Evolutionary conservation across 2,113 vertebrate species (phyloP).

Genomic region (Propithecus coquereli): DNA sequence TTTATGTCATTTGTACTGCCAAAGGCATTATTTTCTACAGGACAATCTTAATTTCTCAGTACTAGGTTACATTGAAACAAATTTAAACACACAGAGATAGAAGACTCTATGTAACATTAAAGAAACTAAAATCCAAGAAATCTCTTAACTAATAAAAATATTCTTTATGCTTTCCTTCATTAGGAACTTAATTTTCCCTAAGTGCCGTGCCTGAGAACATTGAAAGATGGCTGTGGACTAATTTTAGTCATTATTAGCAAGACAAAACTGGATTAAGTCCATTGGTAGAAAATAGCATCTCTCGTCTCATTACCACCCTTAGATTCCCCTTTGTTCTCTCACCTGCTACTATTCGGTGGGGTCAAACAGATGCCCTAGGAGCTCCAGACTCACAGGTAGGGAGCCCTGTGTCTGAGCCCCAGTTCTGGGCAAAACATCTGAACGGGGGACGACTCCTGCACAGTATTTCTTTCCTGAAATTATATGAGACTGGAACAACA

Average conservation of each 20-base stretch:
- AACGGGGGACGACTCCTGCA: not conserved
- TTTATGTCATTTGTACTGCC: not conserved
- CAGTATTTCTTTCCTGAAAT: not conserved
- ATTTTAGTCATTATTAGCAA: not conserved
- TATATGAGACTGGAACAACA: not conserved
- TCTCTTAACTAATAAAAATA: not conserved
- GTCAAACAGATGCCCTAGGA: not conserved
- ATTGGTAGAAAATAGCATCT: not conserved
- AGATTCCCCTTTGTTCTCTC: not conserved
- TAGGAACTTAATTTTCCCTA: not conserved
- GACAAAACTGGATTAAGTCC: not conserved
- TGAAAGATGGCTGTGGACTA: not conserved
- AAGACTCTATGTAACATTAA: not conserved
- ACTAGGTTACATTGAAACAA: not conserved
- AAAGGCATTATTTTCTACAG: not conserved
- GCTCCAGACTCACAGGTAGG: not conserved
- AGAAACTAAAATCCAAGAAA: constrained; percentile 1
- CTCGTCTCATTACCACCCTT: not conserved
- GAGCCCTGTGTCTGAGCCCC: not conserved
- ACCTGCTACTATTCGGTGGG: not conserved
- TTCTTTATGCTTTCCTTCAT: not conserved
- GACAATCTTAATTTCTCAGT: constrained; percentile 8
- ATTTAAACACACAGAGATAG: not conserved
- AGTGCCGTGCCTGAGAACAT: not conserved
- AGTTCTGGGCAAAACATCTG: not conserved